Evolutionary conservation across 1,140 invertebrate species (phyloP), one percentile per base, ranked within the genome.

Genomic region (Caenorhabditis briggsae): DNA sequence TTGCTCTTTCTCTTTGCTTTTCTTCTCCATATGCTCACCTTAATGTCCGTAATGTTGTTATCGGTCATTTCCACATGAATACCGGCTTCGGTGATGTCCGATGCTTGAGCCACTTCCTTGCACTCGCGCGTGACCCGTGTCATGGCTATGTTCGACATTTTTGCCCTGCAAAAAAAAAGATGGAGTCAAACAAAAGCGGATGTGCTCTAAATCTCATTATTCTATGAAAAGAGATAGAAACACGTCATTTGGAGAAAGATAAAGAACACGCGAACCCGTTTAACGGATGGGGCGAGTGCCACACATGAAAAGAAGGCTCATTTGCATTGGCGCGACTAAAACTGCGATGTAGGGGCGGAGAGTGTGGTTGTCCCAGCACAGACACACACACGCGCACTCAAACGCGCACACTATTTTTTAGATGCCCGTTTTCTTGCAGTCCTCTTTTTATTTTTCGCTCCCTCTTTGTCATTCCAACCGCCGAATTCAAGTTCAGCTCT

Each of bases 31-130:
- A 0, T 5, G 83, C 41, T 70, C 16, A 55, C 25, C 48, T 86
- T 82, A 20, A 86, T 82, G 16, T 86, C n/a, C n/a, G 33, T 11
- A 41, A 74, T 12, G 16, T 46, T 41, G 48, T 87, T 83, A 23
- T 87, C 65, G 9, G 64, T 43, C 14, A 87, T 70, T 59, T 86
- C 83, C 18, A 87, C 56, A 8, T 33, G 88, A 43, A 87, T 87
- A 18, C 86, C 86, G 2, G 64, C 46, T 11, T 85, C 86, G 16
- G 61, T 43, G 20, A 87, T 55, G 18, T 87, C 85, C 14, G 55
- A n/a, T 8, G 33, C 53, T 9, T 41, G 82, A 12, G 82, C 78
- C 23, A 86, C 85, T 20, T 87, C 86, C n/a, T 53, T 86, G 48
- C 86, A 87, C 25, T 87, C 83, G 43, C 83, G 59, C 20, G 84